These are phyloP conservation scores for Drosophila chauvacae DNA, from an alignment of 1,140 invertebrate species.

Conservation along the genomic window DNA sequence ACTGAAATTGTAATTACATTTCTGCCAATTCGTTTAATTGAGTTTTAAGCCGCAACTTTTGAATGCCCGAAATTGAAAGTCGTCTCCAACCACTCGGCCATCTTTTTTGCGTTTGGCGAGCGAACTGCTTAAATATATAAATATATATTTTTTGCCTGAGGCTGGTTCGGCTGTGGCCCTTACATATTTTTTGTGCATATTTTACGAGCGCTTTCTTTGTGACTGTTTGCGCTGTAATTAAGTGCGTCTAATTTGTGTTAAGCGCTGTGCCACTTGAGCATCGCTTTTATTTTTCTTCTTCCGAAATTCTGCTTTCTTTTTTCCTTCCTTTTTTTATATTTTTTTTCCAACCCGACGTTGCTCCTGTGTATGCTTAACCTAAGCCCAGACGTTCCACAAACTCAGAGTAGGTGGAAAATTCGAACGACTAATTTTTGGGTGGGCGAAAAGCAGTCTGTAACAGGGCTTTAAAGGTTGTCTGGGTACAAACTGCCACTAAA, in stretches of 20 bases:
- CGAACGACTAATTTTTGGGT: constrained; percentile 17
- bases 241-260: constrained; percentile 83
- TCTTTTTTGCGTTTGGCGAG: constrained; percentile 2
- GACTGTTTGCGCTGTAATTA: constrained; percentile 80
- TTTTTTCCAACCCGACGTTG: constrained; percentile 12
- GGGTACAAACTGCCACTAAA: constrained; percentile 69
- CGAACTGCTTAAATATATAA: constrained; percentile 43
- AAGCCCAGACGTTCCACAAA: constrained; percentile 43
- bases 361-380: constrained; percentile 38
- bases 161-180: constrained; percentile 26
- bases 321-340: neutral
- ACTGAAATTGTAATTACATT: constrained; percentile 77
- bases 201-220: constrained; percentile 55
- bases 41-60: constrained; percentile 77
- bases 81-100: constrained; percentile 16
- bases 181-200: constrained; percentile 51
- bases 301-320: constrained; percentile 17
- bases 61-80: constrained; percentile 60
- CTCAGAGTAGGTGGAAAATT: constrained; percentile 28
- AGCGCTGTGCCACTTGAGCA: constrained; percentile 75
- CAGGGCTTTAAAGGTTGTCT: constrained; percentile 68
- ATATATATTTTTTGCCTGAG: constrained; percentile 33
- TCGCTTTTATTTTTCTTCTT: constrained; percentile 31
- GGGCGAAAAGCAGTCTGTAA: constrained; percentile 16
- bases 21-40: constrained; percentile 78